A percentile compares a stretch with the other conserved stretches of the same genome.
Conservation (phyloP, 2,113 vertebrate genomes). For the Marmota monax region DNA sequence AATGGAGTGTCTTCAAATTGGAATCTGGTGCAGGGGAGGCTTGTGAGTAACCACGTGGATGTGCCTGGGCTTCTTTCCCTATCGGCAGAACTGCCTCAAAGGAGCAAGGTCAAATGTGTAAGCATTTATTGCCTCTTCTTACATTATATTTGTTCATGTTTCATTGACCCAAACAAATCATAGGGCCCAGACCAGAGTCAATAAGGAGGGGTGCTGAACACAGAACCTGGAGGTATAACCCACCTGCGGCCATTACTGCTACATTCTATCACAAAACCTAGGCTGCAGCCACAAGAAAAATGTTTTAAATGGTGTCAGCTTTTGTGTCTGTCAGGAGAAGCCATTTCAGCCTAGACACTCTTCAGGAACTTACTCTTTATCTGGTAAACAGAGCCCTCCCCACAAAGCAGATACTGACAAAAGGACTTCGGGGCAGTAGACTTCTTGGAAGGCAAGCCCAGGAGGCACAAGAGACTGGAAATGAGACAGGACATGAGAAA, state of each 20-base stretch:
- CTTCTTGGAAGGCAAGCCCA: not conserved
- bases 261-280: not conserved
- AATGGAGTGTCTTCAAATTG: too few species aligned
- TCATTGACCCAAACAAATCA: not conserved
- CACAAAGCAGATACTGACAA: not conserved
- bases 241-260: accelerated
- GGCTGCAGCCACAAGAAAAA: not conserved
- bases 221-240: too few species aligned
- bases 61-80: not conserved
- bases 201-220: accelerated
- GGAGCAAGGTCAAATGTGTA: accelerated
- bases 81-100: not conserved
- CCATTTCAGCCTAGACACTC: not conserved
- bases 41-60: not conserved
- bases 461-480: not conserved
- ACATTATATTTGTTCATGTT: not conserved
- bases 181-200: not conserved
- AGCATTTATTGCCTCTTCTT: not conserved
- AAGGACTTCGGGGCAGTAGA: not conserved
- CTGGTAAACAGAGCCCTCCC: not conserved
- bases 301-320: not conserved
- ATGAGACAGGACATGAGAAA: not conserved
- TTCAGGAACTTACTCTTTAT: not conserved
- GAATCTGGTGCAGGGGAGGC: too few species aligned
- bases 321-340: not conserved